A percentile compares a stretch with the other conserved stretches of the same genome.
phyloP scores from a whole-genome alignment of 2,888 invertebrate genomes.

The Steinernema scapterisci region DNA sequence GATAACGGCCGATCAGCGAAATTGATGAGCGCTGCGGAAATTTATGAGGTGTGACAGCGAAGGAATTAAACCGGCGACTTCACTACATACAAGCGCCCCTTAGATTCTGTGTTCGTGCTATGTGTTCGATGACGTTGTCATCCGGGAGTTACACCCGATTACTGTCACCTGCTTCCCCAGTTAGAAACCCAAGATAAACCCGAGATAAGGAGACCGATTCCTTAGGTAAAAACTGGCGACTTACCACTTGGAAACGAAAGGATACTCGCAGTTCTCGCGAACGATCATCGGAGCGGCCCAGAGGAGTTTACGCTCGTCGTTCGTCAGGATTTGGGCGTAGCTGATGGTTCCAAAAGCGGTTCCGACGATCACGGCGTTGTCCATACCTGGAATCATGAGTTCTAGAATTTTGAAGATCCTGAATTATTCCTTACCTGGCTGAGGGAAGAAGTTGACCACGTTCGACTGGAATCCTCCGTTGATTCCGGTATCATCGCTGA shows the following conservation, averaged over 20 bases:
- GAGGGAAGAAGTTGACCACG: slow-evolving; percentile 43
- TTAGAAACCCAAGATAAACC: neutral
- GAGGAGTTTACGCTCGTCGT: slow-evolving; percentile 44
- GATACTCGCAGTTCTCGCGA: slow-evolving; percentile 44
- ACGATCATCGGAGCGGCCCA: slow-evolving; percentile 48
- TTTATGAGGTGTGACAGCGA: neutral
- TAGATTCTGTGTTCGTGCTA: neutral
- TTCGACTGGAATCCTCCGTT: slow-evolving; percentile 47
- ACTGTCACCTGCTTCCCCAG: no score
- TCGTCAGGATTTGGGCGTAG: slow-evolving; percentile 48
- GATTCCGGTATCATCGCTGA: slow-evolving; percentile 46
- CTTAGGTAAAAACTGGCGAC: neutral
- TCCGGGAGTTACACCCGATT: neutral
- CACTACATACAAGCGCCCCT: no score
- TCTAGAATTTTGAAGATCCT: no score
- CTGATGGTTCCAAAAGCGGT: slow-evolving; percentile 40
- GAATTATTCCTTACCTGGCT: slow-evolving; percentile 32
- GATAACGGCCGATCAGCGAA: slow-evolving; percentile 17
- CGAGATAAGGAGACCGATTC: no score
- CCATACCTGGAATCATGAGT: neutral
- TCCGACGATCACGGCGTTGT: slow-evolving; percentile 46
- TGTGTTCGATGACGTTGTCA: neutral
- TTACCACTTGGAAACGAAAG: slow-evolving; percentile 43
- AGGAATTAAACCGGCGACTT: no score
- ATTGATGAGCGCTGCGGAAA: neutral